These are phyloP conservation scores for Neria commutata DNA, from an alignment of 2,888 invertebrate genomes.

Conservation along the genomic window DNA sequence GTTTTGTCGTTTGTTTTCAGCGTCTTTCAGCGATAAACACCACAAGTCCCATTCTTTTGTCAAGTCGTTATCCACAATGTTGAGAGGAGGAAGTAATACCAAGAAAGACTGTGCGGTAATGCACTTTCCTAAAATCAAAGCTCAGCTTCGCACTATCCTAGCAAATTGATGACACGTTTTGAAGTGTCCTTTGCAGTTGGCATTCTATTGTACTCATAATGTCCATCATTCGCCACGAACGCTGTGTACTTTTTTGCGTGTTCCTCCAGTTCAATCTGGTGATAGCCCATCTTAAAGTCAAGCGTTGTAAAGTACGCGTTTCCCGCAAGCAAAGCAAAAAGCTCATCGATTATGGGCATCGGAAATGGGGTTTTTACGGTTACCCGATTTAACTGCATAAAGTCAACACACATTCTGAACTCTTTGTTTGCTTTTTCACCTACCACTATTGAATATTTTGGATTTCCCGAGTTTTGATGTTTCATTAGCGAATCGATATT, in stretches of 20 bases:
- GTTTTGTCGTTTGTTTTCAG: too few relatives aligned
- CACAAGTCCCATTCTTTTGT: too few relatives aligned
- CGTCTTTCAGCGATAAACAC: too few relatives aligned
- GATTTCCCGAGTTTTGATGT: constrained; percentile 7
- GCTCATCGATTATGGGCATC: constrained; percentile 29
- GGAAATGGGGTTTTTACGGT: constrained; percentile 21
- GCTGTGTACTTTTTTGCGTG: constrained; percentile 14
- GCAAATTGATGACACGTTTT: too few relatives aligned
- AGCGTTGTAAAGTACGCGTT: constrained; percentile 16
- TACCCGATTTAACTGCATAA: constrained; percentile 1
- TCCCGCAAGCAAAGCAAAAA: constrained; percentile 12
- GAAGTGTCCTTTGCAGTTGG: too few relatives aligned
- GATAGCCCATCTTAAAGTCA: constrained; percentile 16
- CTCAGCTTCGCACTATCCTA: too few relatives aligned
- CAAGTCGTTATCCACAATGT: too few relatives aligned
- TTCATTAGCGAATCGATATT: background rate
- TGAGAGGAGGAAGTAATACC: too few relatives aligned
- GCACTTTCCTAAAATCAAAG: too few relatives aligned
- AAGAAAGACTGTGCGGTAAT: too few relatives aligned
- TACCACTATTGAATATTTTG: constrained; percentile 1
- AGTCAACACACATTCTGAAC: background rate
- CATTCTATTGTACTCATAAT: constrained; percentile 15
- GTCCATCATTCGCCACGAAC: constrained; percentile 9
- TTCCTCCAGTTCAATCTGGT: constrained; percentile 17
- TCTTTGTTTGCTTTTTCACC: background rate